Conservation (phyloP, 1,140 invertebrate species). For the Aporrectodea caliginosa region DNA sequence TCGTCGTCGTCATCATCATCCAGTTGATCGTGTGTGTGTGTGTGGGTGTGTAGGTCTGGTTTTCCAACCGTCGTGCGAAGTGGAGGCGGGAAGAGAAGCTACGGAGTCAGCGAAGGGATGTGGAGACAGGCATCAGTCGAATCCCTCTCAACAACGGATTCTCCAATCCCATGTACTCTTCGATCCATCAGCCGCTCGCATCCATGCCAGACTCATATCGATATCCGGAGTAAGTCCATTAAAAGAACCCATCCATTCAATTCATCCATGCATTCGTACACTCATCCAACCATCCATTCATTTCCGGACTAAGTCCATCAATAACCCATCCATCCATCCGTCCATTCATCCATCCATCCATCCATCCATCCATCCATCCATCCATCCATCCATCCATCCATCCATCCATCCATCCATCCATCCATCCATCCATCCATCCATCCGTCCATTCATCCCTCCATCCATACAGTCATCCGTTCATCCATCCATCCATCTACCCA, state of each 20-base stretch:
- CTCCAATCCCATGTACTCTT: slow-evolving; percentile 89
- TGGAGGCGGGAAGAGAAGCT: slow-evolving; percentile 97
- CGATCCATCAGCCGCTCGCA: slow-evolving; percentile 87
- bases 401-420: background rate
- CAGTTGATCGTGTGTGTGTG: no score
- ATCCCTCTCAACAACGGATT: slow-evolving; percentile 67
- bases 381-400: background rate
- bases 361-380: no score
- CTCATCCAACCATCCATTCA: no score
- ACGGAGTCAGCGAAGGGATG: slow-evolving; percentile 70
- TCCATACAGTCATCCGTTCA: no score
- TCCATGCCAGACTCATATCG: slow-evolving; percentile 90
- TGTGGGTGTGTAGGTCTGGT: slow-evolving; percentile 99
- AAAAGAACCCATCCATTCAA: slow-evolving; percentile 76
- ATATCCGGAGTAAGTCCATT: slow-evolving; percentile 64
- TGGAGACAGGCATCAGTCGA: slow-evolving; percentile 12
- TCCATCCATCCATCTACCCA: no score
- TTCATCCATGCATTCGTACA: slow-evolving; percentile 88
- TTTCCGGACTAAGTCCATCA: no score
- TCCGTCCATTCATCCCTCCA: no score
- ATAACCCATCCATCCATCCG: no score
- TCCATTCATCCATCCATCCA: no score
- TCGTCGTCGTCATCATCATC: no score
- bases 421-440: no score
- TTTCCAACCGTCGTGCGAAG: slow-evolving; percentile 95